phyloP scores from a whole-genome alignment of 30 jellyfish, hydroid and myxozoan species.

The Pelagia noctiluca region DNA sequence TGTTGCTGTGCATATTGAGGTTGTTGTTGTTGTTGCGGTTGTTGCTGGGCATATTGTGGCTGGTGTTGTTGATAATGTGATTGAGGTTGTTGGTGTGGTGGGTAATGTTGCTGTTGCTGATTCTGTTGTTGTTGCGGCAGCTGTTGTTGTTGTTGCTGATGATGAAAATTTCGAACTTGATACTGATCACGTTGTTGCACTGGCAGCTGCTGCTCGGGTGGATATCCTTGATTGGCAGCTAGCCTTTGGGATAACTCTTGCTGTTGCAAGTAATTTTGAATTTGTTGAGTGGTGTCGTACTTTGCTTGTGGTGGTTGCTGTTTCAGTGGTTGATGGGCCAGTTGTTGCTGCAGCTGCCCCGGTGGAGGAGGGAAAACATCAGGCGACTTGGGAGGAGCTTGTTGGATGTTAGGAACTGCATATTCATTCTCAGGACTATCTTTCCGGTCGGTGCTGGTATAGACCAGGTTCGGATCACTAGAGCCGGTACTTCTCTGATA shows the following conservation, averaged over 20 bases:
- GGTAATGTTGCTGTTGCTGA: slow-evolving; percentile 29
- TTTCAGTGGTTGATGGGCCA: too few species aligned
- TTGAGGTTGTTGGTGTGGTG: slow-evolving; percentile 31
- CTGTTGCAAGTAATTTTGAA: too few species aligned
- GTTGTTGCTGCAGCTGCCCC: too few species aligned
- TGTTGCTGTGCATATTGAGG: slow-evolving; percentile 23
- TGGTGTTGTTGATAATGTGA: slow-evolving; percentile 28
- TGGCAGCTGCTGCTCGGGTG: too few species aligned
- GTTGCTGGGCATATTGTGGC: slow-evolving; percentile 5
- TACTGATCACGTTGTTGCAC: slow-evolving; percentile 19
- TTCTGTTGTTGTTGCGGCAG: slow-evolving; percentile 29
- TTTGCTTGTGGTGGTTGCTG: too few species aligned
- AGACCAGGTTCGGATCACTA: neutral
- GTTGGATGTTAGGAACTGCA: slow-evolving; percentile 60
- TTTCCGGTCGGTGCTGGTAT: neutral
- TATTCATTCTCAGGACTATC: slow-evolving; percentile 45
- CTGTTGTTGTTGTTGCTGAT: slow-evolving; percentile 7
- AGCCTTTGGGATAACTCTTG: too few species aligned
- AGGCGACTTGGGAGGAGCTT: slow-evolving; percentile 26
- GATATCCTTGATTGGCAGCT: too few species aligned
- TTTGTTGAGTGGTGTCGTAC: too few species aligned
- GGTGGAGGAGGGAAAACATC: slow-evolving; percentile 70
- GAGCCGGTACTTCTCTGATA: slow-evolving; percentile 38
- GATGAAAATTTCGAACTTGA: slow-evolving; percentile 1
- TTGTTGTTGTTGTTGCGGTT: slow-evolving; percentile 3